A percentile compares a stretch with the other conserved stretches of the same genome.
These are phyloP conservation scores for Lagorchestes hirsutus DNA, from an alignment of 2,797 vertebrate genomes.

Conservation along the genomic window DNA sequence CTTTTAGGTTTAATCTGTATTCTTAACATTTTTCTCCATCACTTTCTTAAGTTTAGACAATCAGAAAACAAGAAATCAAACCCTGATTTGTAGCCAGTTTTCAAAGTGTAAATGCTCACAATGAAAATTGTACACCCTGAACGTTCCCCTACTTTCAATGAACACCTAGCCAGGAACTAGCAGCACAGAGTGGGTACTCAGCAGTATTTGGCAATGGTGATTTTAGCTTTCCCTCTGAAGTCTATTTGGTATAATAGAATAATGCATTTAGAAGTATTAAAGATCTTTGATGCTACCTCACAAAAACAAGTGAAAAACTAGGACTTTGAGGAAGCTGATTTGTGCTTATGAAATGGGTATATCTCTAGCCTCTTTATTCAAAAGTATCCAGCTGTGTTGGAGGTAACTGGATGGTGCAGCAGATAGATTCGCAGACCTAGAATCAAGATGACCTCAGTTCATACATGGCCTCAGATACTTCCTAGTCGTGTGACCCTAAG, in stretches of 20 bases:
- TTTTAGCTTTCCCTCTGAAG: slow-evolving; percentile 40
- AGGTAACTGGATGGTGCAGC: background rate
- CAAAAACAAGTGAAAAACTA: slow-evolving; percentile 1
- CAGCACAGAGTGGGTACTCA: background rate
- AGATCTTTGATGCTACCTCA: slow-evolving; percentile 5
- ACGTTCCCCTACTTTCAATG: background rate
- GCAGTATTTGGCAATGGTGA: slow-evolving; percentile 8
- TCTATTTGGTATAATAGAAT: slow-evolving; percentile 2
- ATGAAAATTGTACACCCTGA: background rate
- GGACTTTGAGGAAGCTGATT: background rate
- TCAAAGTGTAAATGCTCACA: background rate
- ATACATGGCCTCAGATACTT: background rate
- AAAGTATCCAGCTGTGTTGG: background rate
- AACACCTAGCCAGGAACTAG: background rate
- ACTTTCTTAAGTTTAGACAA: background rate
- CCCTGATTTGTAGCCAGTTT: background rate
- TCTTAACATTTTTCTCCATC: background rate
- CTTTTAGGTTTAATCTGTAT: background rate
- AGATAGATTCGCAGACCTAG: background rate
- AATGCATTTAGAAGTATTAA: slow-evolving; percentile 21
- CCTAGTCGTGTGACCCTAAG: background rate
- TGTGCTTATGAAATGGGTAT: background rate
- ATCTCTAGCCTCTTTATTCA: background rate
- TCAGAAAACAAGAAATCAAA: background rate
- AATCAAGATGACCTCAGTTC: background rate